These are phyloP conservation scores for Stomatorhinus walkeri DNA, from an alignment of 2,797 vertebrate species.

Conservation along the genomic window DNA sequence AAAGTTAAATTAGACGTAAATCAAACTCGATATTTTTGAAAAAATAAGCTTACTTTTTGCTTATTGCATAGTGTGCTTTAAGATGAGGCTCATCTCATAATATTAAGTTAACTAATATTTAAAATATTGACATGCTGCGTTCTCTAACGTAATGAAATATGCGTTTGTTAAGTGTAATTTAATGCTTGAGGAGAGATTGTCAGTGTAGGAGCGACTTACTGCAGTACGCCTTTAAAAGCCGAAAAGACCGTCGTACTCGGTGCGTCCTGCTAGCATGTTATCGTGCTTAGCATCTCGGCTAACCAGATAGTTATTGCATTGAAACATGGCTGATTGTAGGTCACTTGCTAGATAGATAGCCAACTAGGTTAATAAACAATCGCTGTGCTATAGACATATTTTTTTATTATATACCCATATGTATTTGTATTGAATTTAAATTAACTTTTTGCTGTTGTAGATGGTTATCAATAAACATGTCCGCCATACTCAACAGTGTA, in stretches of 20 bases:
- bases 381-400: background rate
- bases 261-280: background rate
- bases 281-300: background rate
- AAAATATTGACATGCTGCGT: background rate
- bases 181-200: background rate
- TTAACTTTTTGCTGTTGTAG: background rate
- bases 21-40: background rate
- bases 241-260: background rate
- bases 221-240: background rate
- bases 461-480: background rate
- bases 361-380: background rate
- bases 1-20: background rate
- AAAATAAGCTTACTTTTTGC: background rate
- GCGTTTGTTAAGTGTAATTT: background rate
- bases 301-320: background rate
- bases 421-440: background rate
- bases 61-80: background rate
- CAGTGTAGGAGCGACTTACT: background rate
- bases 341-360: background rate
- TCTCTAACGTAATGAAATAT: background rate
- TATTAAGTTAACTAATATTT: background rate
- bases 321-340: background rate
- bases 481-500: background rate
- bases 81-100: background rate
- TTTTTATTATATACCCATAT: background rate